Evolutionary conservation across 2,113 vertebrate genomes (phyloP), one percentile per base, ranked within the genome.

Genomic region (Hemicordylus capensis): DNA sequence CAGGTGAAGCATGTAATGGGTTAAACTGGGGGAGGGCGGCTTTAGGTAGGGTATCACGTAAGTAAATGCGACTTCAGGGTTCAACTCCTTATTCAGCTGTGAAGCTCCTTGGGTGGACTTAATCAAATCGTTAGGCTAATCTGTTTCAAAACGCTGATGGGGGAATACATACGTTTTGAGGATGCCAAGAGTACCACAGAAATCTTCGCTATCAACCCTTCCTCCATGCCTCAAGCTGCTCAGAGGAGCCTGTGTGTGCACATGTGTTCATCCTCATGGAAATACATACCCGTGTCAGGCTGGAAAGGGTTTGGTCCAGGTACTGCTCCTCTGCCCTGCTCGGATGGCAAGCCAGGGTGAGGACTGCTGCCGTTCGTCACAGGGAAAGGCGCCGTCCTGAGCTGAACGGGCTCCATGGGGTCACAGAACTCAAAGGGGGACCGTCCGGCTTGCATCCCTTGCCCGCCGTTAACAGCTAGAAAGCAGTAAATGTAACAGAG

Each of bases 401-500:
- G 74, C 89, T 96, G 97, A 24, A 90, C 91, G 48, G 97, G 96
- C 83, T 97, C 97, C 83, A 96, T 80, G 10, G 97, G 93, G 44
- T 95, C 94, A 37, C 97, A 97, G 94, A 97, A 97, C 34, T 97
- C 97, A 63, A 97, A 97, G 0, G 96, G 92, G 26, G 97, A 88
- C 87, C 95, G 97, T 80, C 88, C 67, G 2, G 89, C 92, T 88
- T 97, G 96, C 80, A 97, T 95, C 22, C 92, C 94, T 84, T 95
- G 95, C 75, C 92, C 93, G 1, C 97, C 96, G n/a, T 78, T 90
- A 61, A 96, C 93, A 31, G 93, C 97, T 98, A 80, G 2, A 63
- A 19, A 73, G 1, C 2, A 1, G 15, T 11, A 84, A 9, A 58
- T 24, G 19, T 51, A 76, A n/a, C 1, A 51, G 14, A 76, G 39